Evolutionary conservation across 2,797 vertebrate genomes (phyloP).

Genomic region (Xiphorhynchus erythropygius): DNA sequence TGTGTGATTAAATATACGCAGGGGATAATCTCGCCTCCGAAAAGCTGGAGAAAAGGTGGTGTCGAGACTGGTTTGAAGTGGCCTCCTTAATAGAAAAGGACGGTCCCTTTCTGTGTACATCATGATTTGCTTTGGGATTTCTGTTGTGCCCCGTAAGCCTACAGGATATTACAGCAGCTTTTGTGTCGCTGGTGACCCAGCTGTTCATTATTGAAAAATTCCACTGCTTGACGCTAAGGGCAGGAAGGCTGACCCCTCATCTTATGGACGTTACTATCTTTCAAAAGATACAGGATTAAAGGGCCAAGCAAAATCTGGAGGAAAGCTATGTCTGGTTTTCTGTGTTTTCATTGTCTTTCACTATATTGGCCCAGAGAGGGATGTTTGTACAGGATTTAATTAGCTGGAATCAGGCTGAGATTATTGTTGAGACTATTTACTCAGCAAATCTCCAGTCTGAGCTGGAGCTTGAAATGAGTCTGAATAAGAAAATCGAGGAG

Average conservation of each 20-base stretch:
- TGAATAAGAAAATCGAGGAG: conserved; percentile 76
- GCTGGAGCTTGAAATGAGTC: conserved; percentile 82
- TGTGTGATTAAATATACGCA: conserved; percentile 68
- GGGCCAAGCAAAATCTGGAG: conserved; percentile 86
- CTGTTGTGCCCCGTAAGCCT: conserved; percentile 86
- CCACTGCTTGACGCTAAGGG: conserved; percentile 89
- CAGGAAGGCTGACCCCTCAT: conserved; percentile 88
- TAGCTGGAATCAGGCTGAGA: conserved; percentile 91
- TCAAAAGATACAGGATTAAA: conserved; percentile 96
- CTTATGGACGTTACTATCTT: conserved; percentile 91
- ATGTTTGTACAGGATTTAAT: conserved; percentile 98
- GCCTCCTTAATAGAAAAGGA: conserved; percentile 89
- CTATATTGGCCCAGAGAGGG: conserved; percentile 87
- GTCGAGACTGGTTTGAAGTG: conserved; percentile 85
- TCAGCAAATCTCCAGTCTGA: conserved; percentile 88
- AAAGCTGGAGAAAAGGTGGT: conserved; percentile 69
- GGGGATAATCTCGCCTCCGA: conserved; percentile 55
- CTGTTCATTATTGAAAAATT: conserved; percentile 99
- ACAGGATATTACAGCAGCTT: conserved; percentile 97
- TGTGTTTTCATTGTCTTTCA: conserved; percentile 81
- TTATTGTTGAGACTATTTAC: conserved; percentile 91
- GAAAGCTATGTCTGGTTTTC: conserved; percentile 83
- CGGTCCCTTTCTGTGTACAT: conserved; percentile 85
- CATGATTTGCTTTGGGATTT: conserved; percentile 83
- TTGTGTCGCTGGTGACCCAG: conserved; percentile 95